Evolutionary conservation across 92 coral and sea anemone species (phyloP), one percentile per base, ranked within the genome.

Genomic region (Epizoanthus stellaris): DNA sequence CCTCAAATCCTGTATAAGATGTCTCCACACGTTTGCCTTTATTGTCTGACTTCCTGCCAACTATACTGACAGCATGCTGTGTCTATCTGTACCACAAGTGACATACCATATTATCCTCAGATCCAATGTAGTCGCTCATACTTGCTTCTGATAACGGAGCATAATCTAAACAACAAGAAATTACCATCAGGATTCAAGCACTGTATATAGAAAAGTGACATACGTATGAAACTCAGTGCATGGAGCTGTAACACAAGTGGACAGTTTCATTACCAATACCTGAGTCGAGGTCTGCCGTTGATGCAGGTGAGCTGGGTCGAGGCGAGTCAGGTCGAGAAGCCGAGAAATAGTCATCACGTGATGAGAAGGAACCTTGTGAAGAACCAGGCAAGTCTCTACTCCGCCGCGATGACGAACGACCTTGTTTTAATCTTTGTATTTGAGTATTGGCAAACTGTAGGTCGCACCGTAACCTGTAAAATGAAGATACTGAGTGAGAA

Each of bases 361-460:
- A 91, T 2, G 84, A 79, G 59, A 89, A 88, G 34, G 89, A 88
- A 67, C 83, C 72, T 52, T 77, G 82, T 21, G 90, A 86, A 52
- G 90, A 88, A 59, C 85, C 92, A 21, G 93, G 90, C 15, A 88
- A 84, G 59, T 94, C 98, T 77, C 98, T 88, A 17, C 83, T 76
- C 79, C 95, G 94, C 67, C 98, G 93, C 9, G 93, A 87, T 34
- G 98, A 92, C 6, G 98, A 90, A 17, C 98, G 98, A 23, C 98
- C 99, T 79, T 97, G 99, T 80, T 95, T 95, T 53, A 92, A 70
- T 62, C 96, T 94, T 79, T 97, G 98, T 53, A 97, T 97, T 85
- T 94, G 97, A 40, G 98, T 93, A 75, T 95, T 97, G 70, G 98
- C 98, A 75, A 80, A 92, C 70, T 97, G 99, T 70, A 97, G 90